These are phyloP conservation scores for Scartelaos histophorus DNA, from an alignment of 2,113 vertebrate species.

Conservation along the genomic window DNA sequence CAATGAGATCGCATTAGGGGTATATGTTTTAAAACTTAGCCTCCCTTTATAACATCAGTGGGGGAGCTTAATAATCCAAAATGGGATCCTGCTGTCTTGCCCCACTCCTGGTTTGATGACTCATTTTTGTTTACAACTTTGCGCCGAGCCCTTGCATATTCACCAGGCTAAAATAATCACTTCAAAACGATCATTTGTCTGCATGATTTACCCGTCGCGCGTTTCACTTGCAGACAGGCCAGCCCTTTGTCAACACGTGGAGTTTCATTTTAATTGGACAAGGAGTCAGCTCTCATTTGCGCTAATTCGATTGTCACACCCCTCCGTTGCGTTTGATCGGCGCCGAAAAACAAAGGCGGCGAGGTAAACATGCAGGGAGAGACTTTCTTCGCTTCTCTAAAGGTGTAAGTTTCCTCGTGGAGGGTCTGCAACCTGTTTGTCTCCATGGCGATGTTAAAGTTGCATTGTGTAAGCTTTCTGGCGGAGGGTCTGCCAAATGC, in stretches of 20 bases:
- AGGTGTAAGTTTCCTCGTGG: too few species aligned
- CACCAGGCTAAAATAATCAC: conserved; percentile 47
- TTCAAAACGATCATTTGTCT: conserved; percentile 53
- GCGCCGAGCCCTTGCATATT: neutral
- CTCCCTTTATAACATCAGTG: neutral
- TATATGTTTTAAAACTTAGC: neutral
- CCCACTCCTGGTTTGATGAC: neutral
- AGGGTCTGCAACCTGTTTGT: too few species aligned
- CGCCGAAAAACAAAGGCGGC: conserved; percentile 61
- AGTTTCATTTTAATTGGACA: conserved; percentile 73
- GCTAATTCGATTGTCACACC: conserved; percentile 74
- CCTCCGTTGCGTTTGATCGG: conserved; percentile 68
- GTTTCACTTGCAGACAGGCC: conserved; percentile 65
- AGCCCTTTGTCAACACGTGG: conserved; percentile 58
- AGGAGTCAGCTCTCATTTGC: conserved; percentile 67
- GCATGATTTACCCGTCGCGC: conserved; percentile 60
- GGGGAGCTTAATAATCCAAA: neutral
- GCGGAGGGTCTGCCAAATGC: too few species aligned
- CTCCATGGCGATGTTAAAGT: too few species aligned
- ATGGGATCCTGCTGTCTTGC: neutral
- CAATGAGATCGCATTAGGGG: neutral
- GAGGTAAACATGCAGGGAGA: conserved; percentile 55
- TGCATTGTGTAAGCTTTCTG: too few species aligned
- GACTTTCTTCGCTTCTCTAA: conserved; percentile 41
- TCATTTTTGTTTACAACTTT: neutral